Evolutionary conservation across 2,797 vertebrate genomes (phyloP), one percentile per base, ranked within the genome.

Genomic region (Poecilia gillii): DNA sequence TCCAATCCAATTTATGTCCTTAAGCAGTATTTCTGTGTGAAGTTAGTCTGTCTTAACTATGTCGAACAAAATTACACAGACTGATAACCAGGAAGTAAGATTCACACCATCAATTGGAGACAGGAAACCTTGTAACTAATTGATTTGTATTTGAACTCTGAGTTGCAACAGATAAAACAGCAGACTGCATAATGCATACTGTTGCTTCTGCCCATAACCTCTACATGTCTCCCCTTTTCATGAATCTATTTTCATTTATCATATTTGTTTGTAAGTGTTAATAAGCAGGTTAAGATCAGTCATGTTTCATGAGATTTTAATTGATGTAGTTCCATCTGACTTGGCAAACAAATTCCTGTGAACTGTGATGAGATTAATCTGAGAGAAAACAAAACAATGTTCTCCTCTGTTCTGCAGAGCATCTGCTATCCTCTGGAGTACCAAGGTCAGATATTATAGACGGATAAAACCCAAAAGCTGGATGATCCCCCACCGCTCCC

Each of bases 391-490:
- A 13, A 49, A 31, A 55, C 18, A 11, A n/a, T 1, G 0, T 13
- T 39, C 25, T 36, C 11, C 47, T 57, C 25, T 76, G 62, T 81
- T 78, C 66, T 1, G 20, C 70, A 33, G 55, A 55, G n/a, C 59
- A 43, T 68, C 39, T 75, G 23, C 46, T 70, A 53, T 72, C 7
- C 46, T 5, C 53, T 49, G n/a, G 28, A 31, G 71, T 70, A 43
- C 66, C 66, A 70, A 70, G 66, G 66, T n/a, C 66, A 80, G 51
- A 72, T 62, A 71, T 76, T 72, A 77, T 73, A 73, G 28, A 31
- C 25, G 25, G 23, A 55, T 53, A 73, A 18, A 16, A 18, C 7
- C 45, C 25, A 72, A n/a, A 57, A 53, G 62, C 77, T 33, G 31
- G 47, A 70, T 49, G 45, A 70, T 53, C 62, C 41, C 13, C 36